Evolutionary conservation across 2,113 vertebrate species (phyloP), one percentile per base, ranked within the genome.

Genomic region (Muntiacus muntjak): DNA sequence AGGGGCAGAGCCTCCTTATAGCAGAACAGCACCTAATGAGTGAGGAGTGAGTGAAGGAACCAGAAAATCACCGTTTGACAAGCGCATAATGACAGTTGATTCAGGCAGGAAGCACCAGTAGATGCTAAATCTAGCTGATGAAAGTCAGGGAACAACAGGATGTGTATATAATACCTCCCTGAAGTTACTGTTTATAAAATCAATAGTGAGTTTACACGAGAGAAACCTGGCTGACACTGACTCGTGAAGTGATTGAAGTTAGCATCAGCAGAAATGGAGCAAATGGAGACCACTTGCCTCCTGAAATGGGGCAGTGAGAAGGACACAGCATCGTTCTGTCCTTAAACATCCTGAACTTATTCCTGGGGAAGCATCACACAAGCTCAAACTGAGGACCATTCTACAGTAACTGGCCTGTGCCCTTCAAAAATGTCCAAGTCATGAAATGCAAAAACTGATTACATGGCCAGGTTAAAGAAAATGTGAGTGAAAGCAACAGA

Each of bases 81-180:
- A 25, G 81, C 7, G 2, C 58, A 0, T 17, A 8, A 10, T 1
- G 11, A 54, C 5, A 3, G 45, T 0, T 2, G 30, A 62, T 2
- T 3, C 33, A 11, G 50, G 17, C 30, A 9, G 4, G 79, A 89
- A 33, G 79, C 23, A 1, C 33, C 50, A 1, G 3, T 12, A 81
- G 55, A 1, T 17, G 40, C 47, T 28, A 7, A 25, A 19, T 12
- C 52, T 1, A 26, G 76, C 4, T 26, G 23, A 28, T 3, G 40
- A 7, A 40, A 1, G 36, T 23, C 40, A 28, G 5, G 28, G 26
- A 33, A 40, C 28, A 23, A 6, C 4, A 25, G 36, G 15, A 14
- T 28, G 7, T 8, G 10, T 2, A 7, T 30, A 26, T 43, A 28
- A 16, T 5, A 3, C 82, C 47, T 30, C 36, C 36, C 67, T 40